Evolutionary conservation across 2,113 vertebrate genomes (phyloP), one percentile per base, ranked within the genome.

Genomic region (Regulus satrapa): DNA sequence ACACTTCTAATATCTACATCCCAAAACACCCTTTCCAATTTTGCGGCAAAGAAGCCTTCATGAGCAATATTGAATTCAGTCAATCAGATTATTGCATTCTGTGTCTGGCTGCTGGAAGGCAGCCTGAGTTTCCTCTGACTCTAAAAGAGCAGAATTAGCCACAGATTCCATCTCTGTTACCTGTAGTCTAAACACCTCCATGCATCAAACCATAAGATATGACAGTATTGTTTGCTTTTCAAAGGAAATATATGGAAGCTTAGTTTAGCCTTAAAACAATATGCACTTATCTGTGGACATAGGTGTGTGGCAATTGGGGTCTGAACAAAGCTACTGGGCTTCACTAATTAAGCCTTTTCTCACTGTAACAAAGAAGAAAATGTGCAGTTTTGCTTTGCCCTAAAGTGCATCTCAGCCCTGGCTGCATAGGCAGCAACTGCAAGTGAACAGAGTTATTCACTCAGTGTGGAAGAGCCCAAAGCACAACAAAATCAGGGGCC

Each of bases 1-100:
- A 86, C 91, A 84, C 71, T 94, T 85, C 55, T 69, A 86, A 69
- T 67, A 84, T 43, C 63, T 72, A 62, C 41, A 87, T 61, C 46
- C 69, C 85, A 77, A 92, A 84, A 91, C 55, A 51, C 21, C 49
- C 29, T 41, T 87, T 84, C 79, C 77, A 89, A 79, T 94, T 68
- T 54, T 45, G 52, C 49, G 54, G 36, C 46, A 72, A 91, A 95
- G 74, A 76, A 74, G 34, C 54, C 43, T 92, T 83, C 69, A 59
- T 66, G 54, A 95, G 15, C 80, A 85, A 62, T 59, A 69, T 8
- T 1, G 0, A 89, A 94, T 18, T 26, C 34, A 58, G 64, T 86
- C 75, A 64, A 75, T 48, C 63, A 71, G 61, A 52, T 59, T 38
- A 73, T 34, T 77, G 46, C 45, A 38, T 75, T 46, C 72, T 29